Base-by-base conservation (phyloP, 1,140 invertebrate species). In the Saccostrea cuccullata region DNA sequence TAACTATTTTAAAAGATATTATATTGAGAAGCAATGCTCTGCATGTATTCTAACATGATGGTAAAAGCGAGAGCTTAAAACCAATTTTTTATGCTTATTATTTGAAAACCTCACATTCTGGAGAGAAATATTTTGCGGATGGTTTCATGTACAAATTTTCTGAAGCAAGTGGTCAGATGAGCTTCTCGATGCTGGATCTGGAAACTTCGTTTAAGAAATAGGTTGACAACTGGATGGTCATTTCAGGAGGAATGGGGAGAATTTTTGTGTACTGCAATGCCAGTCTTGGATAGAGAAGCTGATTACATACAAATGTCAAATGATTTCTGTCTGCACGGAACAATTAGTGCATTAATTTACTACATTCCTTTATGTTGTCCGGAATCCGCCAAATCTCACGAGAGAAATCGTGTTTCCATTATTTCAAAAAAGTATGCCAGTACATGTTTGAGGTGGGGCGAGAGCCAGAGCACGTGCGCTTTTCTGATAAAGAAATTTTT, bases 271-370 rank as follows among this genome's bases (percentile, higher is more conserved):
- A 15, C 70, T 26, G 23, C 26, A 26, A 26, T 64, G 58, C 58
- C 58, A 64, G 58, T 64, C 58, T 64, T 64, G 58, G 58, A n/a
- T 64, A 64, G 58, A 64, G 58, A 20, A 20, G 70, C 70, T 77
- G 70, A 77, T 77, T 77, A 77, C 70, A 77, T 77, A 77, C 70
- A 77, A 77, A 77, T 77, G 70, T 77, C 26, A 30, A 30, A 77
- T 77, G 26, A 77, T 77, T 77, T 13, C 70, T 77, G 70, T 77
- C 70, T 77, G 70, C 30, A 77, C 70, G 26, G 70, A 77, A 77
- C 70, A 77, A 77, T 77, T 77, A 77, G 70, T 77, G 70, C 70
- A 77, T 77, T 77, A 77, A 77, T 77, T 77, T 77, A 77, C 70
- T 77, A 77, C 70, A 77, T 77, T 77, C 70, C 30, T 77, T 5